Evolutionary conservation across 53 echinoderm and acorn worm genomes (phyloP), one percentile per base, ranked within the genome.

Genomic region (Patiria pectinifera): DNA sequence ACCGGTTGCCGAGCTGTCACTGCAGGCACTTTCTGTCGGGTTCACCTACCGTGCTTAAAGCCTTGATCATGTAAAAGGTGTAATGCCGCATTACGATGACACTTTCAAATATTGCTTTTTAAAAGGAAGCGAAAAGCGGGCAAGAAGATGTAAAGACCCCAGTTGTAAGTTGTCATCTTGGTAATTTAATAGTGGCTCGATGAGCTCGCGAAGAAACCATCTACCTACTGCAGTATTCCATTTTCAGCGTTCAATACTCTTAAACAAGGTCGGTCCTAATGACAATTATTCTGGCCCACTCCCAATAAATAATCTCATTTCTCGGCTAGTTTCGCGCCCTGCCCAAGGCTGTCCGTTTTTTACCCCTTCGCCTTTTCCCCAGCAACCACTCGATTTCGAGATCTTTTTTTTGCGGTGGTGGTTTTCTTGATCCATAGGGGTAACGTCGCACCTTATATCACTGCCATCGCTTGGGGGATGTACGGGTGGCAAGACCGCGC

Each of bases 241-340:
- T 71, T 90, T 90, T 90, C 66, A 90, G 90, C 90, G 90, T 80
- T 90, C 81, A 90, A 69, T 81, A 80, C 90, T 90, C 90, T 90
- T 69, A 90, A 90, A 90, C 90, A 90, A 90, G 90, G 90, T 90
- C 90, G 80, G 3, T 47, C 25, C 81, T 90, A 90, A 90, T 90
- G 90, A 90, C 90, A 90, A 90, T 90, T 90, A 90, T 90, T 90
- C 66, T 63, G 90, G 80, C 63, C 80, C 81, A 90, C 90, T 80
- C 77, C 48, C 22, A 90, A 80, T 66, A 66, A 90, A 90, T 90
- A 90, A 90, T 90, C 90, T 81, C 90, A 90, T 90, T 90, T 90
- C 90, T 90, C 48, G 81, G 81, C 49, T 80, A 63, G 90, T 80
- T 90, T 90, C 81, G 48, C 80, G 47, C 80, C 90, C 60, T 63